Base-by-base conservation (phyloP, 2,113 vertebrate species). In the Pseudorasbora parva region DNA sequence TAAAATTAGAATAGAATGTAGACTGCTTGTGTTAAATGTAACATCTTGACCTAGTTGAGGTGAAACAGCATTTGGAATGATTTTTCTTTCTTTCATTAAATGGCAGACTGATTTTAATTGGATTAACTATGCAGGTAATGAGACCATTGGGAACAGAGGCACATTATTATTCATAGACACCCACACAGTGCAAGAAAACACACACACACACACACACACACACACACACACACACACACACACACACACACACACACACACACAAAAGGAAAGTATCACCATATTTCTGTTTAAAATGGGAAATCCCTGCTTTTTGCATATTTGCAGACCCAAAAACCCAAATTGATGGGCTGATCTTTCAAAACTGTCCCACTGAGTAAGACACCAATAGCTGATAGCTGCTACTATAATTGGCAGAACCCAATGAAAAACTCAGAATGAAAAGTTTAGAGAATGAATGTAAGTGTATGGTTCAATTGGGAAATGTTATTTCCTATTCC, bases 31-130 rank as follows among this genome's bases (percentile, higher is more conserved):
- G 59, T 57, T 77, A 57, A 64, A 85, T 69, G 14, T 17, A 83
- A 81, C 73, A 68, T 77, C 56, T 85, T 75, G 72, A 81, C 81
- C 83, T 77, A 85, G 56, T 88, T 83, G 47, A 78, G 47, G 54
- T 25, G 7, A 23, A 69, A 71, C 21, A 6, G 21, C 43, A 25
- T 72, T 80, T 84, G 47, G 25, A 5, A 8, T 45, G 12, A 75
- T 68, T 45, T 79, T 86, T 73, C 85, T 78, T 82, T 27, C 69
- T 51, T 84, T 88, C 59, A 81, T 86, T 88, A 72, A 83, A 83
- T 86, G 84, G 56, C 45, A 86, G 85, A 75, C 33, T 87, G 78
- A 72, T 76, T 86, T 84, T 87, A 83, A 87, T 85, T 75, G 75
- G 85, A 86, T 86, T 86, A 86, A 73, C 62, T 57, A 62, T 84